These are phyloP conservation scores for Dione vanillae DNA, from an alignment of 2,888 invertebrate species.

Conservation along the genomic window DNA sequence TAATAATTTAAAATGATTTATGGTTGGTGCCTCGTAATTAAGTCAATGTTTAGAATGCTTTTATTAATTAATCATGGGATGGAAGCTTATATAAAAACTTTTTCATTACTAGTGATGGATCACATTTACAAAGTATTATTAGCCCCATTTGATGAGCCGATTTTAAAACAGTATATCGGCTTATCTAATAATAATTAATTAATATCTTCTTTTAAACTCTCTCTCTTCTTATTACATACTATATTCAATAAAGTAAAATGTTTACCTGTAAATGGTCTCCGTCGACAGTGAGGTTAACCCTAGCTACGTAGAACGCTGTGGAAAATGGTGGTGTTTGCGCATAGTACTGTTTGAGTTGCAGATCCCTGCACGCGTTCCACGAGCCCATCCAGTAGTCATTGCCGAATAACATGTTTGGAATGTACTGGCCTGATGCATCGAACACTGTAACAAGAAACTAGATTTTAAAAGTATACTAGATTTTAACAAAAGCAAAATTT, in stretches of 20 bases:
- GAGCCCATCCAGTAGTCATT: slow-evolving; percentile 94
- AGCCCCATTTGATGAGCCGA: not conserved
- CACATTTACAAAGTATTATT: not conserved
- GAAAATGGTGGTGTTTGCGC: slow-evolving; percentile 84
- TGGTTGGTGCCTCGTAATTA: not conserved
- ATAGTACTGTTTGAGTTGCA: slow-evolving; percentile 82
- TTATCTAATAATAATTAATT: too few relatives aligned
- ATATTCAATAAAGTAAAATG: not conserved
- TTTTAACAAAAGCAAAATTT: too few relatives aligned
- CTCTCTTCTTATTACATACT: too few relatives aligned
- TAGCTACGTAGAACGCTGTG: slow-evolving; percentile 86
- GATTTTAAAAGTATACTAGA: too few relatives aligned
- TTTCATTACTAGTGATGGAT: not conserved
- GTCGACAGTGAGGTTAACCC: slow-evolving; percentile 82
- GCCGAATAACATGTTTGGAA: slow-evolving; percentile 90
- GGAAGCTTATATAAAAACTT: not conserved
- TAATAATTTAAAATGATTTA: not conserved
- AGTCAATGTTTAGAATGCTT: not conserved
- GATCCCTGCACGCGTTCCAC: slow-evolving; percentile 87
- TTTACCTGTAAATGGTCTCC: slow-evolving; percentile 81
- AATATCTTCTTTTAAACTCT: too few relatives aligned
- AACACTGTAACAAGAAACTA: slow-evolving; percentile 83
- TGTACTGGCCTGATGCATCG: slow-evolving; percentile 92
- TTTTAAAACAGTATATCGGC: too few relatives aligned
- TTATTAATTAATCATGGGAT: not conserved